These are phyloP conservation scores for Chrysemys picta DNA, from an alignment of 2,113 vertebrate genomes.

Conservation along the genomic window DNA sequence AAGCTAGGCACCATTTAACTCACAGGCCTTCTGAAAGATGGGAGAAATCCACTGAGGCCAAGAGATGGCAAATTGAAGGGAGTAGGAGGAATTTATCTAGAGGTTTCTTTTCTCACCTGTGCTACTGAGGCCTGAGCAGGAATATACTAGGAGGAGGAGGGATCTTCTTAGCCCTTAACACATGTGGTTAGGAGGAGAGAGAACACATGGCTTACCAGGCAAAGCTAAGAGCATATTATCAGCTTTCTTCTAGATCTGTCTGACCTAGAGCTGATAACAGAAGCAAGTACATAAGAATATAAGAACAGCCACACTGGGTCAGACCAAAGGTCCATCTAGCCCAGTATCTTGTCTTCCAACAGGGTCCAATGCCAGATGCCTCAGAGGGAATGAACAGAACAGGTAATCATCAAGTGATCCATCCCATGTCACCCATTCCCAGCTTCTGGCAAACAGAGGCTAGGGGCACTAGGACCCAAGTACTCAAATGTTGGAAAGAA, in stretches of 20 bases:
- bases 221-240: not conserved
- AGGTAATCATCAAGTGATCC: too few species aligned
- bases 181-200: not conserved
- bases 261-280: not conserved
- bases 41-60: not conserved
- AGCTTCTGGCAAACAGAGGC: too few species aligned
- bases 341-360: too few species aligned
- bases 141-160: not conserved
- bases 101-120: not conserved
- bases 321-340: too few species aligned
- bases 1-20: not conserved
- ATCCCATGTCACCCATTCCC: too few species aligned
- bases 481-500: not conserved
- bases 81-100: not conserved
- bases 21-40: not conserved
- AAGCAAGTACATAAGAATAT: not conserved
- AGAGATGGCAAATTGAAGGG: not conserved
- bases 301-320: too few species aligned
- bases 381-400: too few species aligned
- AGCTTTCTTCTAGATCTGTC: not conserved
- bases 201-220: not conserved
- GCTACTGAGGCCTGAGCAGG: not conserved
- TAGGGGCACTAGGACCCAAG: not conserved
- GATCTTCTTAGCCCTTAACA: not conserved
- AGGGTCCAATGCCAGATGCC: too few species aligned